Evolutionary conservation across 2,113 vertebrate species (phyloP).

Genomic region (Eulacestoma nigropectus): DNA sequence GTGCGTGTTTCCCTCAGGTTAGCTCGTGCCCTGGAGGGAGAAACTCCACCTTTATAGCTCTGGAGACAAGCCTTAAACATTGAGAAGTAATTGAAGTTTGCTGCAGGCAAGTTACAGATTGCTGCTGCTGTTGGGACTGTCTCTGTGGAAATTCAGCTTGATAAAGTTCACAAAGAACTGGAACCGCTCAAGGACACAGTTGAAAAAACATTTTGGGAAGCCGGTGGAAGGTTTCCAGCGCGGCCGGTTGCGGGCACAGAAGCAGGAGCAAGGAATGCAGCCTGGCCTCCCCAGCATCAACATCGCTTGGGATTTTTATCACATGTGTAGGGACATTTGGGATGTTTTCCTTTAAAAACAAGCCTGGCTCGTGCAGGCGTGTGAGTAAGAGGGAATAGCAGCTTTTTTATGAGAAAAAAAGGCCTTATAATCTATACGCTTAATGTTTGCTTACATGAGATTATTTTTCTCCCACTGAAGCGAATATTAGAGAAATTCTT

Average conservation of each 20-base stretch:
- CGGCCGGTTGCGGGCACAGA: not conserved
- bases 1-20: fast-evolving
- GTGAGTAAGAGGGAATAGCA: not conserved
- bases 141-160: not conserved
- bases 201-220: not conserved
- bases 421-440: not conserved
- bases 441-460: not conserved
- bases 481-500: not conserved
- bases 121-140: not conserved
- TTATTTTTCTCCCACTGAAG: not conserved
- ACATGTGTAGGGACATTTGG: not conserved
- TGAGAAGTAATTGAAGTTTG: not conserved
- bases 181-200: not conserved
- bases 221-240: not conserved
- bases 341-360: not conserved
- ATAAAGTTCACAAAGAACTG: not conserved
- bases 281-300: not conserved
- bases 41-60: not conserved
- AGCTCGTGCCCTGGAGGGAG: not conserved
- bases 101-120: not conserved
- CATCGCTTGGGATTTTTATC: not conserved
- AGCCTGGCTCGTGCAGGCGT: fast-evolving
- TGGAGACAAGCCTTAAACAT: not conserved
- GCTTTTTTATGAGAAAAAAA: not conserved
- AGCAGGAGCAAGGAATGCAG: not conserved